A percentile compares a stretch with the other conserved stretches of the same genome.
Conservation (phyloP, 2,113 vertebrate genomes). For the Paramisgurnus dabryanus region DNA sequence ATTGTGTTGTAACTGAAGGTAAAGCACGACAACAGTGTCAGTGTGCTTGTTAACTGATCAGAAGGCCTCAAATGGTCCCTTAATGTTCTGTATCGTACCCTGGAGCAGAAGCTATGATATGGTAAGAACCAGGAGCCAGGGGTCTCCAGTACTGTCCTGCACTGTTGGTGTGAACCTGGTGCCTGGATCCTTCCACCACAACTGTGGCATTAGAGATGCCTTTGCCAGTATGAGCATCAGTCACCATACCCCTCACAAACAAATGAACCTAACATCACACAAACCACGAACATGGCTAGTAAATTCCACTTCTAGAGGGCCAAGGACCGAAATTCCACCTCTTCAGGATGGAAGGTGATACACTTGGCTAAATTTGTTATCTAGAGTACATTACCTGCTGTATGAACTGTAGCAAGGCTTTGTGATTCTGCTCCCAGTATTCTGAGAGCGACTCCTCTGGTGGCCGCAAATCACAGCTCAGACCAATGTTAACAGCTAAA, state of each 20-base stretch:
- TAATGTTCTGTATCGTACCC: constrained; percentile 75
- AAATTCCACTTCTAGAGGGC: too few species aligned
- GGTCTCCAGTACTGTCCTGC: constrained; percentile 96
- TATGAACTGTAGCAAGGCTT: constrained; percentile 87
- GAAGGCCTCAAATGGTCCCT: not conserved
- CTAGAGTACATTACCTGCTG: constrained; percentile 82
- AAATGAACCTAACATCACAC: constrained; percentile 43
- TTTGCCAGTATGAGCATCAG: constrained; percentile 79
- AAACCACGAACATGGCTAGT: not conserved
- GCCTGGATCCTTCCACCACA: constrained; percentile 80
- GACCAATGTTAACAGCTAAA: constrained; percentile 92
- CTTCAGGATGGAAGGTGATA: too few species aligned
- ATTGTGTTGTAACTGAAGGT: constrained; percentile 13
- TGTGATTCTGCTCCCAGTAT: constrained; percentile 90
- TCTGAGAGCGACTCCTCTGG: constrained; percentile 78
- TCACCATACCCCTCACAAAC: constrained; percentile 84
- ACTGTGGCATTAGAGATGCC: constrained; percentile 91
- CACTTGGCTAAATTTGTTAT: too few species aligned
- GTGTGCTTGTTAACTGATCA: not conserved
- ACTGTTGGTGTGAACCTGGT: constrained; percentile 81
- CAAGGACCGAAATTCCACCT: too few species aligned
- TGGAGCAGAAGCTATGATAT: constrained; percentile 83
- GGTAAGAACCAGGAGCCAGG: constrained; percentile 84
- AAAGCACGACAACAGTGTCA: not conserved
- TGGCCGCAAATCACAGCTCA: constrained; percentile 90